Conservation (phyloP, 1,140 invertebrate genomes). For the Orussus abietinus region DNA sequence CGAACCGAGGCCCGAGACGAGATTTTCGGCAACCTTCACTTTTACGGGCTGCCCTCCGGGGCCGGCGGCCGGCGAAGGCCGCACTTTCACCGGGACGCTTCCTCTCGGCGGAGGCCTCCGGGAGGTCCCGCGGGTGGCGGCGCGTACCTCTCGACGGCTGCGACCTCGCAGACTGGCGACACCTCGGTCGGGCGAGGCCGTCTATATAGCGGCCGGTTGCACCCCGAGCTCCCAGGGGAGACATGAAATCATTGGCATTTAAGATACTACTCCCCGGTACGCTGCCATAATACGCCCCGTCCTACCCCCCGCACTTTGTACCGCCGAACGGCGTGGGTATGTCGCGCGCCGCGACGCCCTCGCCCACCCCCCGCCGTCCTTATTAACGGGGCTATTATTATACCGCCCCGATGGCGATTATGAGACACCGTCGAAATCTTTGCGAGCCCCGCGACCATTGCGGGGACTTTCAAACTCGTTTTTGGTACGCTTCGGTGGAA, state of each 20-base stretch:
- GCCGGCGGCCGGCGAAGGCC: slow-evolving; percentile 21
- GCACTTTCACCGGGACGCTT: slow-evolving; percentile 31
- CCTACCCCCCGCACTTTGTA: slow-evolving; percentile 27
- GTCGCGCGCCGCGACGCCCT: slow-evolving; percentile 34
- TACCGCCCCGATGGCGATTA: no score
- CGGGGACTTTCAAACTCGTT: no score
- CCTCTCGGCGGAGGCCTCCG: no score
- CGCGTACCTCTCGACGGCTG: not conserved
- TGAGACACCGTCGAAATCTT: no score
- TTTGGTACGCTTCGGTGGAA: no score
- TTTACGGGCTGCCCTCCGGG: slow-evolving; percentile 26
- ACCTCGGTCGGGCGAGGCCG: slow-evolving; percentile 10
- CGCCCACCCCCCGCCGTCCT: not conserved
- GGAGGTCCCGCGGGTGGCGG: slow-evolving; percentile 4
- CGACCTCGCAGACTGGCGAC: slow-evolving; percentile 13
- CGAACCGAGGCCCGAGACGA: slow-evolving; percentile 6
- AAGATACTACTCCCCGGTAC: slow-evolving; percentile 40
- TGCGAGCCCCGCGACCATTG: slow-evolving; percentile 7
- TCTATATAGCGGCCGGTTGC: slow-evolving; percentile 12
- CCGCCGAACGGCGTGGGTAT: no score
- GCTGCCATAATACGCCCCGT: slow-evolving; percentile 16
- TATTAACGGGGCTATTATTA: no score
- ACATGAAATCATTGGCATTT: slow-evolving; percentile 53
- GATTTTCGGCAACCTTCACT: slow-evolving; percentile 38
- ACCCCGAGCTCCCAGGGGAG: slow-evolving; percentile 33